Percentiles rank a stretch among this genome's conserved stretches.
Evolutionary conservation across 2,113 vertebrate species (phyloP).

Genomic region (Paramisgurnus dabryanus): DNA sequence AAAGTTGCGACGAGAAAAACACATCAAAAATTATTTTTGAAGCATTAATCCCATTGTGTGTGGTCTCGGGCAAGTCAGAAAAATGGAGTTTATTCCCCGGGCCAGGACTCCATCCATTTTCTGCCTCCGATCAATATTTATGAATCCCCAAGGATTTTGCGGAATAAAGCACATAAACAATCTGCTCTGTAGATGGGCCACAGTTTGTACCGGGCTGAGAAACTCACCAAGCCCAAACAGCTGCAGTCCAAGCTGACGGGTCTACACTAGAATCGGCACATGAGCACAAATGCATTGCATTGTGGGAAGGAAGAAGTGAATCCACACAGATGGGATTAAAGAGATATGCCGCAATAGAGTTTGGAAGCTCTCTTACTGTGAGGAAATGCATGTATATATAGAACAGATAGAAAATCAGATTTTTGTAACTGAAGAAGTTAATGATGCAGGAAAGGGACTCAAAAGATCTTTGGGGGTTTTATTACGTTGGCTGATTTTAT

Average conservation of each 20-base stretch:
- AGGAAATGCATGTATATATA: not conserved
- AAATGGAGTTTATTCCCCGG: slow-evolving; percentile 90
- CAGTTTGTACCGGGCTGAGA: slow-evolving; percentile 19
- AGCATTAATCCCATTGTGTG: slow-evolving; percentile 84
- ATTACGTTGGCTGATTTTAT: slow-evolving; percentile 29
- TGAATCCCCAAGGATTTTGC: slow-evolving; percentile 94
- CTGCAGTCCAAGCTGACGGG: slow-evolving; percentile 40
- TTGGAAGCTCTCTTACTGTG: slow-evolving; percentile 18
- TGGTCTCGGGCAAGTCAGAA: slow-evolving; percentile 88
- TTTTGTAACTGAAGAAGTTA: slow-evolving; percentile 35
- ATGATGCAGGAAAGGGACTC: slow-evolving; percentile 9
- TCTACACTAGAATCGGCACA: slow-evolving; percentile 46
- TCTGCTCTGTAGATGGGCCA: slow-evolving; percentile 56
- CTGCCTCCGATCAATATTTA: slow-evolving; percentile 99
- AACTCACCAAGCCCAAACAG: slow-evolving; percentile 51
- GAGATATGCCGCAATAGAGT: not conserved
- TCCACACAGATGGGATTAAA: not conserved
- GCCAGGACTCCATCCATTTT: slow-evolving; percentile 90
- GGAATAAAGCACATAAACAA: slow-evolving; percentile 88
- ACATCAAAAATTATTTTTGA: slow-evolving; percentile 68
- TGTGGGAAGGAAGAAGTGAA: slow-evolving; percentile 7
- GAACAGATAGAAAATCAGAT: not conserved
- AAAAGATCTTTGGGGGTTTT: slow-evolving; percentile 1
- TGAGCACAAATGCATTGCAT: slow-evolving; percentile 40
- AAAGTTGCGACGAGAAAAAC: slow-evolving; percentile 79